Base-by-base conservation (phyloP, 2,888 invertebrate genomes). In the Torymus texanus region DNA sequence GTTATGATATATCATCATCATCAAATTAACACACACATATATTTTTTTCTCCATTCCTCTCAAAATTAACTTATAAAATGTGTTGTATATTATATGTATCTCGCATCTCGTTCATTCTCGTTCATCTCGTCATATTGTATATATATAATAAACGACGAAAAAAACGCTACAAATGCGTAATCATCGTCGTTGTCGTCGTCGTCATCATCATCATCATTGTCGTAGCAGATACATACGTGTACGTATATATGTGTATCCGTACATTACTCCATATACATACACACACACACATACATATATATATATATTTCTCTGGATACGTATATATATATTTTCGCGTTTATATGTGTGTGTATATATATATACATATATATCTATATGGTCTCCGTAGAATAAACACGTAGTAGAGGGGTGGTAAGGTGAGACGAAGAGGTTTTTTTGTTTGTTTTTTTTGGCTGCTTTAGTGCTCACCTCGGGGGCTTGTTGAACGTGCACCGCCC, bases 381-480 rank as follows among this genome's bases (percentile, higher is more conserved):
- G 29, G 29, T 29, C 29, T 29, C n/a, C 21, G 21, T 21, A 21
- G 21, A 21, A 21, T 21, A 21, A 21, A 21, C 21, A 21, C 41
- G 41, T 41, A 29, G 29, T 5, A 41, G 41, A 8, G 41, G 41
- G 8, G 29, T 2, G 1, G 29, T 8, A 8, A 8, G 59, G 59
- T 61, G 18, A 21, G 2, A 21, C 18, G 13, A 10, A 59, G 41
- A 41, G 41, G 11, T 24, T 58, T 59, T 63, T 61, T 67, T 68
- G 75, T 77, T 81, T 81, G 83, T 85, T 83, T 73, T 82, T 81
- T 82, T 84, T 85, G 84, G 12, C 18, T 67, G 66, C 84, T 86
- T 89, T 90, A 90, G 88, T 89, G 90, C 90, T 90, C 90, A 90
- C 90, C 90, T 90, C 90, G 89, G 86, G 89, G 89, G 86, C 90